Evolutionary conservation across 2,888 invertebrate species (phyloP).

Genomic region (Mechanitis messenoides): DNA sequence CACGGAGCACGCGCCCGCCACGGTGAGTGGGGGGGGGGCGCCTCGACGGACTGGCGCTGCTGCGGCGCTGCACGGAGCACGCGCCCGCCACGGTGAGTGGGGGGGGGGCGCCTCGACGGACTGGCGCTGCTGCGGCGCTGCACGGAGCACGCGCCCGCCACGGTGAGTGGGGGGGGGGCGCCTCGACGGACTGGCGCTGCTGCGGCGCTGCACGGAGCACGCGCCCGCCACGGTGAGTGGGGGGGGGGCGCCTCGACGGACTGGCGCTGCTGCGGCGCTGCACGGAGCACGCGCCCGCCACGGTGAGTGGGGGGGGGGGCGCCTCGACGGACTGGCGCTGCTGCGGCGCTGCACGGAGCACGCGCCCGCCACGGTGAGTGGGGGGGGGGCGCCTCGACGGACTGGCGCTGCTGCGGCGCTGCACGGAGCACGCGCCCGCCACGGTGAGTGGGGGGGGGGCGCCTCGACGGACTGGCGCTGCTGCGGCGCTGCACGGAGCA

Average conservation of each 20-base stretch:
- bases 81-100: background rate
- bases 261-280: slow-evolving; percentile 10
- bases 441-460: slow-evolving; percentile 12
- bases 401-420: slow-evolving; percentile 8
- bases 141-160: background rate
- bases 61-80: slow-evolving; percentile 7
- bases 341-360: slow-evolving; percentile 8
- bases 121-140: slow-evolving; percentile 10
- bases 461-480: slow-evolving; percentile 15
- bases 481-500: slow-evolving; percentile 8
- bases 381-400: slow-evolving; percentile 23
- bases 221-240: background rate
- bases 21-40: slow-evolving; percentile 23
- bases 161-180: slow-evolving; percentile 23
- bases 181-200: slow-evolving; percentile 3
- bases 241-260: slow-evolving; percentile 23
- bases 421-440: background rate
- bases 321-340: slow-evolving; percentile 15
- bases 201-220: slow-evolving; percentile 7
- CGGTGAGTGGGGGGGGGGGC: slow-evolving; percentile 13
- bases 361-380: background rate
- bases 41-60: slow-evolving; percentile 3
- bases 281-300: background rate
- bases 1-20: background rate
- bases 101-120: slow-evolving; percentile 23